A percentile compares a stretch with the other conserved stretches of the same genome.
These are phyloP conservation scores for Neocrepidodera transversa DNA, from an alignment of 2,888 invertebrate species.

Conservation along the genomic window DNA sequence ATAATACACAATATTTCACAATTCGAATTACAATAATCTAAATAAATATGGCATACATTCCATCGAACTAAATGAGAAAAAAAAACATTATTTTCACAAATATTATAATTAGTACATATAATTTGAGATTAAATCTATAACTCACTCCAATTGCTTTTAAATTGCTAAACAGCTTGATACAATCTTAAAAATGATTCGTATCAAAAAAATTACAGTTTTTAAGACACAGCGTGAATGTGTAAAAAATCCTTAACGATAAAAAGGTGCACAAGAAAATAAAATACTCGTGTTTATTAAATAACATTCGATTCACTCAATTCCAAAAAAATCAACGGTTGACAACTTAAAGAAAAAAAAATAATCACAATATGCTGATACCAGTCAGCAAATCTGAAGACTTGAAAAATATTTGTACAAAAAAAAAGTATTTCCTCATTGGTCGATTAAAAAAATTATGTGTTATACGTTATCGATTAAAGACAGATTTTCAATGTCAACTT, in stretches of 20 bases:
- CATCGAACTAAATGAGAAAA: constrained; percentile 36
- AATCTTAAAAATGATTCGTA: constrained; percentile 36
- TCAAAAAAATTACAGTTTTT: constrained; percentile 51
- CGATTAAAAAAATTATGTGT: too few relatives aligned
- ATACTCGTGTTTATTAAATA: constrained; percentile 44
- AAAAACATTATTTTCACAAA: constrained; percentile 32
- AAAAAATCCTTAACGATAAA: constrained; percentile 52
- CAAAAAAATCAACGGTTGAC: background rate
- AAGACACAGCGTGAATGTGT: constrained; percentile 60
- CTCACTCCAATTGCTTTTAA: constrained; percentile 53
- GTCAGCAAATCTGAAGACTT: too few relatives aligned
- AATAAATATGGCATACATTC: constrained; percentile 53
- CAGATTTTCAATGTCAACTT: too few relatives aligned
- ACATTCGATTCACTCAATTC: constrained; percentile 13
- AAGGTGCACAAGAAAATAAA: constrained; percentile 52
- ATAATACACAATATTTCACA: constrained; percentile 37
- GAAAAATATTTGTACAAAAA: too few relatives aligned
- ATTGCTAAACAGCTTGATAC: constrained; percentile 44
- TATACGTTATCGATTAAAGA: too few relatives aligned
- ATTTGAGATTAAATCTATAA: constrained; percentile 43
- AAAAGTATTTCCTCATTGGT: too few relatives aligned
- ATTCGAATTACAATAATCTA: constrained; percentile 46
- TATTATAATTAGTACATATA: constrained; percentile 41
- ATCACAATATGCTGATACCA: too few relatives aligned
- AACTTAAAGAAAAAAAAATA: too few relatives aligned